Percentiles rank a stretch among this genome's conserved stretches.
Evolutionary conservation across 2,888 invertebrate genomes (phyloP).

Genomic region (Oconnorella tubifera): DNA sequence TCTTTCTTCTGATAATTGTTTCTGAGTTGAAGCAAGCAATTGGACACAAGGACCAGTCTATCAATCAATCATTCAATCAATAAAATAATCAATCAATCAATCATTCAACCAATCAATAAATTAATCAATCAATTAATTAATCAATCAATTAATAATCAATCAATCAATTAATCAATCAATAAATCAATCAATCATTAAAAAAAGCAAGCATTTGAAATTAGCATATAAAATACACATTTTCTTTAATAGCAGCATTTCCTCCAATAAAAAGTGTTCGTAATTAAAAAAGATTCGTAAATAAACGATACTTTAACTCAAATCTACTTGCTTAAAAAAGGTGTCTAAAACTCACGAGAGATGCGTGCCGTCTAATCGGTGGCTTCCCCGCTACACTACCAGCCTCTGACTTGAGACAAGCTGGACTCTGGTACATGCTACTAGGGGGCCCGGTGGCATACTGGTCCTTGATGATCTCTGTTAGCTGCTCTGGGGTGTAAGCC

Average conservation of each 20-base stretch:
- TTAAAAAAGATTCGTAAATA: no score
- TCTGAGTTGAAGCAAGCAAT: no score
- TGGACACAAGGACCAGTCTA: no score
- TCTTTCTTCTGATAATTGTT: no score
- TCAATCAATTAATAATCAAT: background rate
- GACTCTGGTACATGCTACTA: conserved; percentile 16
- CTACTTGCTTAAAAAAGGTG: no score
- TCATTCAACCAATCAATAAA: background rate
- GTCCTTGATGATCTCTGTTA: conserved; percentile 32
- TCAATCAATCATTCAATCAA: no score
- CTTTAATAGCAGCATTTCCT: conserved; percentile 81
- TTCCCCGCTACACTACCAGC: no score
- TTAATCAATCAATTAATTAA: conserved; percentile 8
- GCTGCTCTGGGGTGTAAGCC: conserved; percentile 36
- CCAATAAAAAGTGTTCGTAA: no score
- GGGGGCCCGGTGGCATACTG: conserved; percentile 20
- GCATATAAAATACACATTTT: conserved; percentile 62
- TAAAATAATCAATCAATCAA: no score
- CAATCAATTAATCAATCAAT: background rate
- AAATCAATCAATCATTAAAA: background rate
- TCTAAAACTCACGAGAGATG: no score
- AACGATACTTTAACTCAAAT: no score
- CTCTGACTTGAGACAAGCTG: background rate
- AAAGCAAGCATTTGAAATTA: background rate
- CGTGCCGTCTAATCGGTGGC: no score